phyloP scores from a whole-genome alignment of 2,888 invertebrate genomes.

The Siphlonurus alternatus region DNA sequence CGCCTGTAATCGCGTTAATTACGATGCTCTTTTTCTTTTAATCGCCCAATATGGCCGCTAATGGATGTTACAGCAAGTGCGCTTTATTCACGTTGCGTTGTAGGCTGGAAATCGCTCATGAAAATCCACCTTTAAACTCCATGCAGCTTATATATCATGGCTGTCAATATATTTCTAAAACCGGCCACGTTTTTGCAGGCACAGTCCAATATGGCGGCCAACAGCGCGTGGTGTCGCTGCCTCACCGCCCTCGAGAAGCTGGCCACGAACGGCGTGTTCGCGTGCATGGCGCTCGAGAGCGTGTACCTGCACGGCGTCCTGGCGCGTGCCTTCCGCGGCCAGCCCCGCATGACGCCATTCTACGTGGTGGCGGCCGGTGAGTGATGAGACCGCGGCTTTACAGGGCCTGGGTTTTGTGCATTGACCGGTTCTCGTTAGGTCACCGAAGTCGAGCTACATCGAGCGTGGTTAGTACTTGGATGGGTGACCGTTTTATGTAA shows the following conservation, averaged over 20 bases:
- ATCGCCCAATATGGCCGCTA: too few relatives aligned
- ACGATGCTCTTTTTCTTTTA: too few relatives aligned
- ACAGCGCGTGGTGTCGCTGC: constrained; percentile 34
- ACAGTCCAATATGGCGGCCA: constrained; percentile 25
- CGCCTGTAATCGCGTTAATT: too few relatives aligned
- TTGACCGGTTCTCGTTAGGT: too few relatives aligned
- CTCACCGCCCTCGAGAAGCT: constrained; percentile 36
- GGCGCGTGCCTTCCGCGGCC: constrained; percentile 41
- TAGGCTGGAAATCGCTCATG: neutral
- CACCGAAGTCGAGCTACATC: too few relatives aligned
- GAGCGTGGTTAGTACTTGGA: too few relatives aligned
- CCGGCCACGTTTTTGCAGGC: too few relatives aligned
- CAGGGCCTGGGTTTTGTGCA: too few relatives aligned
- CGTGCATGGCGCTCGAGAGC: constrained; percentile 51
- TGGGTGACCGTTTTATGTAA: too few relatives aligned
- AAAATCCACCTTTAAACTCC: neutral
- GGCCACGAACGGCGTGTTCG: constrained; percentile 41
- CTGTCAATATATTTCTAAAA: neutral
- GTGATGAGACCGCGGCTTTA: neutral
- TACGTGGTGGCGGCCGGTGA: constrained; percentile 21
- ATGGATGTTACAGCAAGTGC: too few relatives aligned
- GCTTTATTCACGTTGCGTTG: constrained; percentile 3
- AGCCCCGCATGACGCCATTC: constrained; percentile 29
- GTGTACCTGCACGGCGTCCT: constrained; percentile 46
- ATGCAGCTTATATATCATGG: neutral